phyloP scores from a whole-genome alignment of 2,797 vertebrate genomes.

The Alfaro cultratus region DNA sequence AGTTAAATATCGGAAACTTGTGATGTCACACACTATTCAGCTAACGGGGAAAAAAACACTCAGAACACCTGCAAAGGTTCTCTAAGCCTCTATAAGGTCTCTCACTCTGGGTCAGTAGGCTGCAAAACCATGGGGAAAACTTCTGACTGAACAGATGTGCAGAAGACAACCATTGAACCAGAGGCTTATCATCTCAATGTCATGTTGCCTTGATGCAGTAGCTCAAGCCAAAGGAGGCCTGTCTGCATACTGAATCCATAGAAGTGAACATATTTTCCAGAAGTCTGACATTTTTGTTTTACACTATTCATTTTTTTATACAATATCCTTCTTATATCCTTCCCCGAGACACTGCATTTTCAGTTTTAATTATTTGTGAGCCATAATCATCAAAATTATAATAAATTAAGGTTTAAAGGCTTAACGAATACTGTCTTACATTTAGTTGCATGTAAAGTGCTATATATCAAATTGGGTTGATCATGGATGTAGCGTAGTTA shows the following conservation, averaged over 20 bases:
- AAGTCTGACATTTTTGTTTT: not conserved
- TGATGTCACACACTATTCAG: not conserved
- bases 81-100: not conserved
- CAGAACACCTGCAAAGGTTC: not conserved
- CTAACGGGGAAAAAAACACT: not conserved
- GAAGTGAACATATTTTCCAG: not conserved
- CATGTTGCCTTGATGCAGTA: not conserved
- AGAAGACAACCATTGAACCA: not conserved
- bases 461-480: not conserved
- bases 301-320: not conserved
- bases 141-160: not conserved
- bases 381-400: not conserved
- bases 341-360: not conserved
- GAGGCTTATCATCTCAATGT: not conserved
- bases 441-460: not conserved
- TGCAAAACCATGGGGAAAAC: not conserved
- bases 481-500: not conserved
- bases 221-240: not conserved
- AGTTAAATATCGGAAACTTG: not conserved
- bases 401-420: not conserved
- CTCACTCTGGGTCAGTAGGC: not conserved
- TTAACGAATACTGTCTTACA: not conserved
- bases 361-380: not conserved
- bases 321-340: not conserved
- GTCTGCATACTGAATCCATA: not conserved